Base-by-base conservation (phyloP, 37 sponge, comb jelly and placozoan genomes). In the Aplysina aerophoba region DNA sequence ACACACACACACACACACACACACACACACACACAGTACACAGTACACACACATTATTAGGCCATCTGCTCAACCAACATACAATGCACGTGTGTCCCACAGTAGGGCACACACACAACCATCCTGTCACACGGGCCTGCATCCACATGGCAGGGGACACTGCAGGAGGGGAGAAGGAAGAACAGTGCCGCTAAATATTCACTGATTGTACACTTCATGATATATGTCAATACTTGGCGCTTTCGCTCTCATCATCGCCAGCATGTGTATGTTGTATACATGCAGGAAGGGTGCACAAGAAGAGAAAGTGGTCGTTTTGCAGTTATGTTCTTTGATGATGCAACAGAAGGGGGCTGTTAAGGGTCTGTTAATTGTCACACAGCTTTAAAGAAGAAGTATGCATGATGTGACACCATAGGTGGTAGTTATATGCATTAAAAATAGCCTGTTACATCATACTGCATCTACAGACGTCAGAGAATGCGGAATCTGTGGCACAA, bases 1-100 rank as follows among this genome's bases (percentile, higher is more conserved):
- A n/a, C n/a, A n/a, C n/a, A n/a, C n/a, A n/a, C n/a, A n/a, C n/a
- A n/a, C n/a, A n/a, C n/a, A n/a, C n/a, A n/a, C n/a, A n/a, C n/a
- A n/a, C n/a, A n/a, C n/a, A n/a, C n/a, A n/a, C n/a, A n/a, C n/a
- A n/a, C n/a, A n/a, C n/a, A n/a, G n/a, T 36, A 58, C 44, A 74
- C 80, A 63, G 59, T 57, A 57, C 59, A 57, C n/a, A n/a, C n/a
- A n/a, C n/a, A n/a, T n/a, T 17, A 20, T 57, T 17, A 57, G 59
- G 17, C 59, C 17, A 17, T 57, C 59, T 57, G 59, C 17, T 57
- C 17, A 57, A 65, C 66, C 28, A 69, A 69, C 93, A 86, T 84
- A 95, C 96, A 95, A 28, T 88, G 55, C n/a, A 95, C 55, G 27
- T 82, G 83, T 25, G 73, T 79, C 15, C 92, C 91, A 86, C 96